Evolutionary conservation across 1,140 invertebrate species (phyloP).

Genomic region (Halesus radiatus): DNA sequence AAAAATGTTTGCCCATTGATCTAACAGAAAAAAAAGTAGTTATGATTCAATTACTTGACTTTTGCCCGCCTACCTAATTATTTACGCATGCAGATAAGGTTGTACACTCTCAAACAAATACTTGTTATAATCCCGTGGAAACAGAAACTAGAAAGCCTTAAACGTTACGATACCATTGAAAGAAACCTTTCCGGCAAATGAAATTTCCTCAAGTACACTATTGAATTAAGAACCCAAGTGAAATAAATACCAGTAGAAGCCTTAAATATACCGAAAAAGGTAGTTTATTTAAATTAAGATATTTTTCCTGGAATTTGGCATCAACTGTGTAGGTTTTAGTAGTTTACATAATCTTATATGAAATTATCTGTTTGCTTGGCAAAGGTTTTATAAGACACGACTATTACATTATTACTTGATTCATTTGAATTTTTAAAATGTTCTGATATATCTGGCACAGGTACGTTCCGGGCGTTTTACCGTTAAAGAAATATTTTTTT

Average conservation of each 20-base stretch:
- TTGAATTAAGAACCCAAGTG: constrained; percentile 24
- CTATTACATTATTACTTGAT: too few species aligned
- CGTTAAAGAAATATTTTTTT: too few species aligned
- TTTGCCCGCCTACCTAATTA: too few species aligned
- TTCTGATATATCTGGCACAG: too few species aligned
- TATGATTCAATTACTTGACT: too few species aligned
- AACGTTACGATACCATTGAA: constrained; percentile 7
- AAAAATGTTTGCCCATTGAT: too few species aligned
- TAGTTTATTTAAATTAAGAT: constrained; percentile 22
- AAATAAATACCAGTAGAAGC: constrained; percentile 20
- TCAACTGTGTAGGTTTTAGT: background rate
- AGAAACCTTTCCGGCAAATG: constrained; percentile 24
- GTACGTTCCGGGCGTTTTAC: too few species aligned
- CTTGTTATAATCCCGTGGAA: background rate
- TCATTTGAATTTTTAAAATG: too few species aligned
- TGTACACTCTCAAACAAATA: too few species aligned
- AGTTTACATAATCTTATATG: constrained; percentile 9
- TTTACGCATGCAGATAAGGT: too few species aligned
- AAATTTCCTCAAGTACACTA: constrained; percentile 25
- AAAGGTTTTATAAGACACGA: too few species aligned
- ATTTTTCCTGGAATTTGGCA: constrained; percentile 3
- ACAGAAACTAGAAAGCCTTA: background rate
- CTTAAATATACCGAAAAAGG: background rate
- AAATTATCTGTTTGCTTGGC: background rate
- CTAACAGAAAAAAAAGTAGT: too few species aligned